These are phyloP conservation scores for Psittacara wagleri DNA, from an alignment of 2,113 vertebrate species.

Conservation along the genomic window DNA sequence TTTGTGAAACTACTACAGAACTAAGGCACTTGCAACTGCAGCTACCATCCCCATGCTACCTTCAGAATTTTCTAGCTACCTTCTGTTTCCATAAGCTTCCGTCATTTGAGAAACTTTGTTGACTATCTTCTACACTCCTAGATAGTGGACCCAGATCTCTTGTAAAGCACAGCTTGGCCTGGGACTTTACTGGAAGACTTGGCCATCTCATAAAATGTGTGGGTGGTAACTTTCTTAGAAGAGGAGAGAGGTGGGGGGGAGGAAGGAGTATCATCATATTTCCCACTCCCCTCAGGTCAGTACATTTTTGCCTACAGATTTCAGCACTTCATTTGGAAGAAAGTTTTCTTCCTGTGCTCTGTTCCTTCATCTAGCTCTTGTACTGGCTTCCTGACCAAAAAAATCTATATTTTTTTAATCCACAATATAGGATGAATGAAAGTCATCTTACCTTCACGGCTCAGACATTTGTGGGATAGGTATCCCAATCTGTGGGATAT, in stretches of 20 bases:
- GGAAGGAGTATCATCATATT: background rate
- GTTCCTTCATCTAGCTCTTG: background rate
- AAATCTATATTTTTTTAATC: background rate
- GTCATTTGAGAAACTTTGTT: background rate
- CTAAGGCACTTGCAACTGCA: background rate
- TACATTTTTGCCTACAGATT: background rate
- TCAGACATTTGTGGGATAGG: background rate
- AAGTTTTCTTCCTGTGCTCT: background rate
- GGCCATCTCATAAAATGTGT: background rate
- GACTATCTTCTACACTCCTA: background rate
- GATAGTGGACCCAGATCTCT: background rate
- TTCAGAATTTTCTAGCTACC: background rate
- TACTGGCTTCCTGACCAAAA: background rate
- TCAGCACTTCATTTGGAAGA: background rate
- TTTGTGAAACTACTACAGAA: background rate
- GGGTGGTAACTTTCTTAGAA: background rate
- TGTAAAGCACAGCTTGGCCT: background rate
- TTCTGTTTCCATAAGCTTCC: background rate
- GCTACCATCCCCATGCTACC: background rate
- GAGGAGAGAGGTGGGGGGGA: rapidly evolving
- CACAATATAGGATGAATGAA: background rate
- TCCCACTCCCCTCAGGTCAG: background rate
- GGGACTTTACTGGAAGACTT: background rate
- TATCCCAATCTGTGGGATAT: background rate
- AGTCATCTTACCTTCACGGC: background rate